Evolutionary conservation across 2,888 invertebrate genomes (phyloP).

Genomic region (Rhagophthalmus giganteus): DNA sequence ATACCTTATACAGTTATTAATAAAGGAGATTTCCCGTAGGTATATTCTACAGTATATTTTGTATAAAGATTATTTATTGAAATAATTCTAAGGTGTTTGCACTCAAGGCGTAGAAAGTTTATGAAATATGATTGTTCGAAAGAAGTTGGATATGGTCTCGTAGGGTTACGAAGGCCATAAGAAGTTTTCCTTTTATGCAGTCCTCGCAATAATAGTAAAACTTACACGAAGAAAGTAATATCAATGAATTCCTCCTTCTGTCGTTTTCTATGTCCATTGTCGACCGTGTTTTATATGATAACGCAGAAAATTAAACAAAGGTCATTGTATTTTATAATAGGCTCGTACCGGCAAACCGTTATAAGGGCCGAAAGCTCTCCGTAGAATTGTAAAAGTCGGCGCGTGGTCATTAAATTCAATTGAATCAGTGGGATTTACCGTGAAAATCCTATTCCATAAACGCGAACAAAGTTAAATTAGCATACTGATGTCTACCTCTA

Average conservation of each 20-base stretch:
- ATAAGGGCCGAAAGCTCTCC: no score
- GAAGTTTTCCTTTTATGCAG: conserved; percentile 39
- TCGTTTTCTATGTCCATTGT: conserved; percentile 9
- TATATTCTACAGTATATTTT: conserved; percentile 4
- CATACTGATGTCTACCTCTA: conserved; percentile 28
- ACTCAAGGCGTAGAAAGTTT: conserved; percentile 31
- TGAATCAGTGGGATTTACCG: conserved; percentile 24
- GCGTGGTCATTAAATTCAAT: conserved; percentile 28
- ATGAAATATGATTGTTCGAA: conserved; percentile 37
- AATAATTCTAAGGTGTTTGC: conserved; percentile 19
- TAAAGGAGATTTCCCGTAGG: no score
- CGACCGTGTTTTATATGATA: conserved; percentile 16
- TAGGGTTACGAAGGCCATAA: conserved; percentile 34
- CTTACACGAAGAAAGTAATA: conserved; percentile 32
- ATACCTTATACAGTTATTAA: no score
- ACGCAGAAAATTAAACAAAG: not conserved
- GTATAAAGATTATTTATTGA: conserved; percentile 25
- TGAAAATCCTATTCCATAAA: conserved; percentile 28
- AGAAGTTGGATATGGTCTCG: conserved; percentile 34
- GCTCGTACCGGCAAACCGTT: no score
- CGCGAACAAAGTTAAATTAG: conserved; percentile 30
- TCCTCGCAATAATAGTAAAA: conserved; percentile 38
- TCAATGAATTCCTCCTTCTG: conserved; percentile 29
- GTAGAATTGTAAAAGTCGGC: conserved; percentile 5
- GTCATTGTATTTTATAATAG: no score